Percentiles rank a stretch among this genome's conserved stretches.
phyloP scores from a whole-genome alignment of 2,113 vertebrate genomes.

The Telmatochromis brachygnathus region DNA sequence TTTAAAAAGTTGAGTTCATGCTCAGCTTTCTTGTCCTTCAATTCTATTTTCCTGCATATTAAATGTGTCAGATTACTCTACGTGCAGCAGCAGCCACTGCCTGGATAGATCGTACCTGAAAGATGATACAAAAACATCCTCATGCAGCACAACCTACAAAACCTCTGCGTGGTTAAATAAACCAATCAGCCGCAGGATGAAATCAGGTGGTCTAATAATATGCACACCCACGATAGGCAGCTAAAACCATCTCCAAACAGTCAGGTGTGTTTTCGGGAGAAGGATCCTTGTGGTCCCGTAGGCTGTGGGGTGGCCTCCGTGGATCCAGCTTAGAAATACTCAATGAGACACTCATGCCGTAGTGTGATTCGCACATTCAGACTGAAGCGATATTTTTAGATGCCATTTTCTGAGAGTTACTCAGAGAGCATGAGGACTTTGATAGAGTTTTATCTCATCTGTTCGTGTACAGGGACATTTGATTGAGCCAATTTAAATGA shows the following conservation, averaged over 20 bases:
- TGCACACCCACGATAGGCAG: no score
- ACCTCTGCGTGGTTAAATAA: background rate
- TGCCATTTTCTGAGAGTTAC: background rate
- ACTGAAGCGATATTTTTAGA: background rate
- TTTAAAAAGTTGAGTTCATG: background rate
- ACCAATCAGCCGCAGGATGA: background rate
- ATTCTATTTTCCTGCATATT: background rate
- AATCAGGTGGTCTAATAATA: background rate
- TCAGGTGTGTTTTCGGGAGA: background rate
- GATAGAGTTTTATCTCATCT: background rate
- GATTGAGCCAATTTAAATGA: background rate
- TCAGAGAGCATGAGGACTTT: background rate
- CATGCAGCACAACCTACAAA: background rate
- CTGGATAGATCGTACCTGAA: background rate
- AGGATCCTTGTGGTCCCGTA: background rate
- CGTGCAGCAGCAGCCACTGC: background rate
- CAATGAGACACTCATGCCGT: background rate
- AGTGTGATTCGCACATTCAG: background rate
- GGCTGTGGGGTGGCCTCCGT: background rate
- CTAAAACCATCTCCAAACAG: background rate
- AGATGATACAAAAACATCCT: background rate
- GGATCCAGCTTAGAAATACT: background rate
- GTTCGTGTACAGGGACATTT: background rate
- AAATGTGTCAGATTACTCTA: background rate
- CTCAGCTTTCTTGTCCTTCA: background rate